phyloP scores from a whole-genome alignment of 2,113 vertebrate genomes.

The Taurulus bubalis region DNA sequence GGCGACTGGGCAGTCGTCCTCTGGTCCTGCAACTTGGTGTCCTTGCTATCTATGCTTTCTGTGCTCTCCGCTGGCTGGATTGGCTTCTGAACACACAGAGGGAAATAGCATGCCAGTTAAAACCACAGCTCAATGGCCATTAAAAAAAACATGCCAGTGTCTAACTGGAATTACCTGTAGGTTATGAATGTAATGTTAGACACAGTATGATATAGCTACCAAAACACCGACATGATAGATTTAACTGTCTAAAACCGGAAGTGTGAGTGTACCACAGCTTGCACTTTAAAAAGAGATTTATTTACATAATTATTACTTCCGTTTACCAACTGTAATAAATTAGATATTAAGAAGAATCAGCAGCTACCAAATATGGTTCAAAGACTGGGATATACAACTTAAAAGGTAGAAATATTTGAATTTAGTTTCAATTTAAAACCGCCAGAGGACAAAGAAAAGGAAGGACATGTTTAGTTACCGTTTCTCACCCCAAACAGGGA shows the following conservation, averaged over 20 bases:
- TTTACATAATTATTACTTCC: not conserved
- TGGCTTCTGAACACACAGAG: constrained; percentile 90
- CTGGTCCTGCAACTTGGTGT: constrained; percentile 90
- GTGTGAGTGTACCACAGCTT: not conserved
- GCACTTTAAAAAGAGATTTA: not conserved
- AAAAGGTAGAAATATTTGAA: not conserved
- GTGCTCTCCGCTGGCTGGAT: constrained; percentile 80
- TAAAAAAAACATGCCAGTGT: not conserved
- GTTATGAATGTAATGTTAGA: not conserved
- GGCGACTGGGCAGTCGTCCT: constrained; percentile 82
- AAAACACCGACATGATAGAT: not conserved
- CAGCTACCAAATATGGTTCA: not conserved
- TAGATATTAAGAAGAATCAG: not conserved
- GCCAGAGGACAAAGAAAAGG: not conserved
- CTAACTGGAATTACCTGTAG: constrained; percentile 39
- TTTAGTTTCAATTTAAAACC: not conserved
- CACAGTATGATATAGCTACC: not conserved
- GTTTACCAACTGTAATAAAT: not conserved
- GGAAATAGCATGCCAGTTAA: constrained; percentile 27
- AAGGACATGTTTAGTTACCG: constrained; percentile 46
- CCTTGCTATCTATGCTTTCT: constrained; percentile 85
- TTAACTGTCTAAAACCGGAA: not conserved
- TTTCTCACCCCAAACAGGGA: constrained; percentile 30
- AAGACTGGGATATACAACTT: not conserved
- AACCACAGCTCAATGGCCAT: not conserved